These are phyloP conservation scores for Scyliorhinus canicula DNA, from an alignment of 2,797 vertebrate genomes.

Conservation along the genomic window DNA sequence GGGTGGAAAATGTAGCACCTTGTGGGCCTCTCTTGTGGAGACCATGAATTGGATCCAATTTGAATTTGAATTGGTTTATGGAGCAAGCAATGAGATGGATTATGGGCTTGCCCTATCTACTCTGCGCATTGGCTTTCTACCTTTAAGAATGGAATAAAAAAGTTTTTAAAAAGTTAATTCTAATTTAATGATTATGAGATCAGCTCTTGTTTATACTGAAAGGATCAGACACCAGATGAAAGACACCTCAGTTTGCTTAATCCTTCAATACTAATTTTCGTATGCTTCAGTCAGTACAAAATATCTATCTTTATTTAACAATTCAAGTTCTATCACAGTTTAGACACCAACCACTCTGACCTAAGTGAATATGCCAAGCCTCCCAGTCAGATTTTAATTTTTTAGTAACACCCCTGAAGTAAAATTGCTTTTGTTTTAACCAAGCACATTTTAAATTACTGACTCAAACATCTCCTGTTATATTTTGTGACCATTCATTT, in stretches of 20 bases:
- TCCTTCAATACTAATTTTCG: not conserved
- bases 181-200: not conserved
- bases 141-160: no score
- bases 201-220: no score
- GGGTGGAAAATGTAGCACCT: no score
- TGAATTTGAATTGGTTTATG: no score
- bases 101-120: no score
- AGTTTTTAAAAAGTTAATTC: not conserved
- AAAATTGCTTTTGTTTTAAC: not conserved
- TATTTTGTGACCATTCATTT: not conserved
- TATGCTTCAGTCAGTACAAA: not conserved
- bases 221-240: not conserved
- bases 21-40: no score
- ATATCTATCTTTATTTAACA: not conserved
- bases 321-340: no score
- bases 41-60: no score
- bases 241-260: not conserved
- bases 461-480: not conserved
- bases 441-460: not conserved
- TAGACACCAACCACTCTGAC: no score
- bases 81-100: no score
- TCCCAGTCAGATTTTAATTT: not conserved
- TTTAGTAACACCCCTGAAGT: not conserved
- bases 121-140: no score
- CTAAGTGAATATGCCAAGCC: not conserved